Conservation (phyloP, 2,888 invertebrate species). For the Tipula unca region DNA sequence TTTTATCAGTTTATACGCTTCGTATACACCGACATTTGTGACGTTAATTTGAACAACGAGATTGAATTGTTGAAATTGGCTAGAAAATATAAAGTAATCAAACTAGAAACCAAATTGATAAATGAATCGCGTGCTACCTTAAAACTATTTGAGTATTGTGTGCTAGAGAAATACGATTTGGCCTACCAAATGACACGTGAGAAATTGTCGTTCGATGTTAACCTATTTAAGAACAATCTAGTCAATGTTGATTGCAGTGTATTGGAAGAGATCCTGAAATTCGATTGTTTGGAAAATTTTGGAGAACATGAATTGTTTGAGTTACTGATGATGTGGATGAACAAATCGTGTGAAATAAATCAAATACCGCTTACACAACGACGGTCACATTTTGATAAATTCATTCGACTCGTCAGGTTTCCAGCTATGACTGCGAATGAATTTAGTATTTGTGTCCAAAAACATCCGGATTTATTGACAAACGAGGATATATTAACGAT, state of each 20-base stretch:
- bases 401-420: background rate
- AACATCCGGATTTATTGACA: background rate
- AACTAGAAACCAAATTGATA: background rate
- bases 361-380: background rate
- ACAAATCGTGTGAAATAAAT: background rate
- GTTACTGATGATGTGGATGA: background rate
- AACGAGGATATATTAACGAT: background rate
- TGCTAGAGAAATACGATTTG: background rate
- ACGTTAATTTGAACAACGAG: background rate
- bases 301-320: background rate
- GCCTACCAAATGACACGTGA: background rate
- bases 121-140: background rate
- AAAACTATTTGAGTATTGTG: background rate
- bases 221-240: background rate
- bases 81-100: background rate
- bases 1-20: background rate
- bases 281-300: background rate
- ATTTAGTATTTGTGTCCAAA: background rate
- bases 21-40: background rate
- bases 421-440: background rate
- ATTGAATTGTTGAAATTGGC: background rate
- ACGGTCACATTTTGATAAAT: background rate
- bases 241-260: background rate
- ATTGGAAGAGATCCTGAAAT: background rate
- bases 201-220: background rate